phyloP scores from a whole-genome alignment of 2,797 vertebrate genomes.

The Agapornis canus region DNA sequence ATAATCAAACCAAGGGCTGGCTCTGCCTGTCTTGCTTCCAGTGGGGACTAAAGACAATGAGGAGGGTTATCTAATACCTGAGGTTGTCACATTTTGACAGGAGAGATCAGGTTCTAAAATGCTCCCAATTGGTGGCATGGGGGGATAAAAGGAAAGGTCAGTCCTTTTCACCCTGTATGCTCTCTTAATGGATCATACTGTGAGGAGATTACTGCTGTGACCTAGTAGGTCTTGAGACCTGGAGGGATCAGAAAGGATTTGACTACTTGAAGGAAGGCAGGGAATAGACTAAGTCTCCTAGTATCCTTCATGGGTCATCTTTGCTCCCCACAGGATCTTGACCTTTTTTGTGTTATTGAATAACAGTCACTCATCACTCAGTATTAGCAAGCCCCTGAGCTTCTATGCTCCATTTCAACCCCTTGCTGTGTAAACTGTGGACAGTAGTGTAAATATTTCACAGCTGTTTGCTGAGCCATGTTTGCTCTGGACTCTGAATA shows the following conservation, averaged over 20 bases:
- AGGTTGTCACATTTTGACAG: not conserved
- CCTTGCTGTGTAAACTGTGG: not conserved
- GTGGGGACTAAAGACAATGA: accelerated
- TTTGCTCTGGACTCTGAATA: not conserved
- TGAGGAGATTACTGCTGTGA: not conserved
- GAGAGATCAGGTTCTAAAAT: not conserved
- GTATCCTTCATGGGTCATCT: not conserved
- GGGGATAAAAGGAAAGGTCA: not conserved
- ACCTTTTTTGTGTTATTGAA: not conserved
- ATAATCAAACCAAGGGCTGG: not conserved
- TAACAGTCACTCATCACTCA: not conserved
- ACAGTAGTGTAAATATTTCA: not conserved
- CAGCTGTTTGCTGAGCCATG: not conserved
- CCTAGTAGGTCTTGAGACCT: not conserved
- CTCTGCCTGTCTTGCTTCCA: not conserved
- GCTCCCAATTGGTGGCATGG: not conserved
- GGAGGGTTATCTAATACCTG: not conserved
- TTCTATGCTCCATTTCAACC: not conserved
- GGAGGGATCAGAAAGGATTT: not conserved
- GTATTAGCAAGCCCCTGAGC: not conserved
- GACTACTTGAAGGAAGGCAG: not conserved
- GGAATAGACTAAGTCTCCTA: not conserved
- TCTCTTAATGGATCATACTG: not conserved
- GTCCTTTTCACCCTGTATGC: not conserved
- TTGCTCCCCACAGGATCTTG: not conserved